Percentiles rank a stretch among this genome's conserved stretches.
phyloP scores from a whole-genome alignment of 2,113 vertebrate genomes.

The Dunckerocampus dactyliophorus region DNA sequence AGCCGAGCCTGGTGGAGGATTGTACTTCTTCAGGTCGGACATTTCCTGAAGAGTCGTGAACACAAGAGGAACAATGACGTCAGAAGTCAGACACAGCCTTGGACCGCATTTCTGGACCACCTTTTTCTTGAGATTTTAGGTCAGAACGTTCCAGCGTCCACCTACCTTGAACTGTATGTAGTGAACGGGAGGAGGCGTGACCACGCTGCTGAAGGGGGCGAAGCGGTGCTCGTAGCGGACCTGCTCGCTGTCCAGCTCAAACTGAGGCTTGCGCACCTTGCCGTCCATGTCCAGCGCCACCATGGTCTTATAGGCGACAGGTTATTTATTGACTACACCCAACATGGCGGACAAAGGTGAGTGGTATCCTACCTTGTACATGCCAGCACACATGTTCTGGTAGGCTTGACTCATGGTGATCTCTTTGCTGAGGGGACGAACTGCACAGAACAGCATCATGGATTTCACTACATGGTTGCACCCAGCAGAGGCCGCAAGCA shows the following conservation, averaged over 20 bases:
- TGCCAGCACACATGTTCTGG: constrained; percentile 99
- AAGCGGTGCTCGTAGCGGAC: constrained; percentile 98
- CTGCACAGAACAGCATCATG: constrained; percentile 60
- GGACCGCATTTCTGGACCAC: no score
- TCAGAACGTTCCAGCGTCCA: no score
- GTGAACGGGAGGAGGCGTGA: constrained; percentile 95
- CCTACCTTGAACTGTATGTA: constrained; percentile 96
- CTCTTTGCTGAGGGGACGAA: constrained; percentile 92
- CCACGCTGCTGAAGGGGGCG: constrained; percentile 97
- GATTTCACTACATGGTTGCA: no score
- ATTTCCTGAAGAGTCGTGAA: constrained; percentile 80
- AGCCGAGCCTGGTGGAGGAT: constrained; percentile 89
- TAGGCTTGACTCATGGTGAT: constrained; percentile 98
- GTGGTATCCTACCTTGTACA: constrained; percentile 87
- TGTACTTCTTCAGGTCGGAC: constrained; percentile 98
- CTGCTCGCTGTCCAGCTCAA: constrained; percentile 96
- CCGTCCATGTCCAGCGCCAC: constrained; percentile 98
- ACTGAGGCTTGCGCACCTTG: constrained; percentile 96
- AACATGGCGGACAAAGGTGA: not conserved
- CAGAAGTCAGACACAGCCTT: no score
- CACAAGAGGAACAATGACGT: not conserved
- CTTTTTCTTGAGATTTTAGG: no score
- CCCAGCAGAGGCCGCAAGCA: no score
- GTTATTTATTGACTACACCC: not conserved
- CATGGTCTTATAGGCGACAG: constrained; percentile 81